A percentile compares a stretch with the other conserved stretches of the same genome.
Evolutionary conservation across 2,113 vertebrate species (phyloP).

Genomic region (Scophthalmus maximus): DNA sequence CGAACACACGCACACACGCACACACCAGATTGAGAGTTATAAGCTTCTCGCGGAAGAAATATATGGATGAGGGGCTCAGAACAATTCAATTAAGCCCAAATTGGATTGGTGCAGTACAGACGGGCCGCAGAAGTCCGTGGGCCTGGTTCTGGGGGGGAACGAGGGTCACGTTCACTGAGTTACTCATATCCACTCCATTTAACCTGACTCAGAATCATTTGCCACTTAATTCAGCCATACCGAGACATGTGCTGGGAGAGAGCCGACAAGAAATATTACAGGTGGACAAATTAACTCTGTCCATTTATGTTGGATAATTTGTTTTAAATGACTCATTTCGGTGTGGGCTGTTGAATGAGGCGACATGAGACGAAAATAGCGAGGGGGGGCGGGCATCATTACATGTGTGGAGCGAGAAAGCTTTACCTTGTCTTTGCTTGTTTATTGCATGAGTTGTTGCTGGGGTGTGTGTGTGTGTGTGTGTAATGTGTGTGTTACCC

Average conservation of each 20-base stretch:
- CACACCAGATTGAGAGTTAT: constrained; percentile 47
- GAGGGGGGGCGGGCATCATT: background rate
- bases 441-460: background rate
- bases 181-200: constrained; percentile 71
- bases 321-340: constrained; percentile 41
- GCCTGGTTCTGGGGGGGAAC: constrained; percentile 42
- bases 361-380: constrained; percentile 18
- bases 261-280: constrained; percentile 48
- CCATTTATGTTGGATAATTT: constrained; percentile 35
- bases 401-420: background rate
- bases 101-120: constrained; percentile 70
- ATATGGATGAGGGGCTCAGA: constrained; percentile 65
- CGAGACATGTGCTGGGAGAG: constrained; percentile 50
- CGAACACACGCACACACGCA: constrained; percentile 28
- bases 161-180: constrained; percentile 40
- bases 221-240: constrained; percentile 65
- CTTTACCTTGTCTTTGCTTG: background rate
- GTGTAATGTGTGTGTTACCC: constrained; percentile 20
- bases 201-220: constrained; percentile 68
- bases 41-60: constrained; percentile 53
- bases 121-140: constrained; percentile 50
- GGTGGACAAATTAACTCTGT: constrained; percentile 61
- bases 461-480: background rate
- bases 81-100: constrained; percentile 76
- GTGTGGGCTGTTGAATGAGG: constrained; percentile 13